Evolutionary conservation across 2,113 vertebrate genomes (phyloP).

Genomic region (Lycaon pictus): DNA sequence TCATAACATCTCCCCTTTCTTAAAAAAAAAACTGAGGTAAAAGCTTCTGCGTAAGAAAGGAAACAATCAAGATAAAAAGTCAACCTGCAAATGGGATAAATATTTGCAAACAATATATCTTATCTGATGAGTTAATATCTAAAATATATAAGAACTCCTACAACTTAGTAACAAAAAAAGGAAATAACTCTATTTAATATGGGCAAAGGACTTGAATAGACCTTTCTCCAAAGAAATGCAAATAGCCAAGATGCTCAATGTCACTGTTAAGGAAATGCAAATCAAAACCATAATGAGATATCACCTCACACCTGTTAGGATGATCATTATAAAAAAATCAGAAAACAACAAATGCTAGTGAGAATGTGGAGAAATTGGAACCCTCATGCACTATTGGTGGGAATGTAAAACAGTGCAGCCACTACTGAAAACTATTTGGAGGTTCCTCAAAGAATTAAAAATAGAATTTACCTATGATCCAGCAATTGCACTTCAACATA

Average conservation of each 20-base stretch:
- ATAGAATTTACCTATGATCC: not conserved
- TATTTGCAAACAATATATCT: not conserved
- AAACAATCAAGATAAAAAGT: constrained; percentile 5
- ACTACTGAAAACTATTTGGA: not conserved
- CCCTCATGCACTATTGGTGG: not conserved
- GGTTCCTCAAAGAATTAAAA: not conserved
- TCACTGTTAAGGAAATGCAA: not conserved
- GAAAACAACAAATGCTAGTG: not conserved
- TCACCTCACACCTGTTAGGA: not conserved
- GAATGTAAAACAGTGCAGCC: not conserved
- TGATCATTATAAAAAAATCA: not conserved
- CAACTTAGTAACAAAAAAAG: not conserved
- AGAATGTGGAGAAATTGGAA: not conserved
- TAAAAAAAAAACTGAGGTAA: not conserved
- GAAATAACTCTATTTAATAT: not conserved
- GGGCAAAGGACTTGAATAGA: not conserved
- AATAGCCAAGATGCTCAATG: not conserved
- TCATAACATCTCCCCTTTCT: not conserved
- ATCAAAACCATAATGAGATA: not conserved
- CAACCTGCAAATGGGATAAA: not conserved
- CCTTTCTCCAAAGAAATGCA: not conserved
- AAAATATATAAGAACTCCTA: constrained; percentile 13
- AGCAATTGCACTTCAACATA: not conserved
- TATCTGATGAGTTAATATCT: not conserved
- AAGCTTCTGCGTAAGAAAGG: not conserved